Evolutionary conservation across 2,888 invertebrate species (phyloP).

Genomic region (Pristionchus maxplancki): DNA sequence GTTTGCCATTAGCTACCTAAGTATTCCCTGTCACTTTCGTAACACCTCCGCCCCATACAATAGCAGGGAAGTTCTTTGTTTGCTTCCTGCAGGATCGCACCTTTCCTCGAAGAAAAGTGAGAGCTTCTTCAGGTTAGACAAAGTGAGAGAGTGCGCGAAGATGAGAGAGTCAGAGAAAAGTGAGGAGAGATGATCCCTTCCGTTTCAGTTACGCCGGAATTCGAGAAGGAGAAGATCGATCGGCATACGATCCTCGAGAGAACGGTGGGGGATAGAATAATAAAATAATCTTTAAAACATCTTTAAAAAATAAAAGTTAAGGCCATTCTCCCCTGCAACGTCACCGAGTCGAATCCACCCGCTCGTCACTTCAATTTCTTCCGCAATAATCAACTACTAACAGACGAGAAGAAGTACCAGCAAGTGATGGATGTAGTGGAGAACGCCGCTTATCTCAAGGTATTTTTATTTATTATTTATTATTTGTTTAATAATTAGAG

Average conservation of each 20-base stretch:
- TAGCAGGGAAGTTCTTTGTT: not conserved
- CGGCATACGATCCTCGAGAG: constrained; percentile 46
- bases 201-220: constrained; percentile 51
- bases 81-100: constrained; percentile 21
- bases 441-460: constrained; percentile 63
- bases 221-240: constrained; percentile 49
- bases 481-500: too few species aligned
- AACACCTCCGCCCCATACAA: not conserved
- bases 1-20: not conserved
- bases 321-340: constrained; percentile 67
- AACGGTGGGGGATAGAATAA: constrained; percentile 2
- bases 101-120: not conserved
- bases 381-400: constrained; percentile 60
- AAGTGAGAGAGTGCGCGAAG: not conserved
- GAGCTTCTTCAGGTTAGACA: not conserved
- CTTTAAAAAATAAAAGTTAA: not conserved
- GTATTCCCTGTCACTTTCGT: not conserved
- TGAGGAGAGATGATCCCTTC: not conserved
- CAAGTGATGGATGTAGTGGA: constrained; percentile 59
- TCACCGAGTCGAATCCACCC: constrained; percentile 68
- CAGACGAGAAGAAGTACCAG: constrained; percentile 61
- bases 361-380: constrained; percentile 68
- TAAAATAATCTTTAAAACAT: not conserved
- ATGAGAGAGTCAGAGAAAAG: not conserved
- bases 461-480: constrained; percentile 46